phyloP scores from a whole-genome alignment of 2,797 vertebrate species.

The Oceanodroma leucorhoa region DNA sequence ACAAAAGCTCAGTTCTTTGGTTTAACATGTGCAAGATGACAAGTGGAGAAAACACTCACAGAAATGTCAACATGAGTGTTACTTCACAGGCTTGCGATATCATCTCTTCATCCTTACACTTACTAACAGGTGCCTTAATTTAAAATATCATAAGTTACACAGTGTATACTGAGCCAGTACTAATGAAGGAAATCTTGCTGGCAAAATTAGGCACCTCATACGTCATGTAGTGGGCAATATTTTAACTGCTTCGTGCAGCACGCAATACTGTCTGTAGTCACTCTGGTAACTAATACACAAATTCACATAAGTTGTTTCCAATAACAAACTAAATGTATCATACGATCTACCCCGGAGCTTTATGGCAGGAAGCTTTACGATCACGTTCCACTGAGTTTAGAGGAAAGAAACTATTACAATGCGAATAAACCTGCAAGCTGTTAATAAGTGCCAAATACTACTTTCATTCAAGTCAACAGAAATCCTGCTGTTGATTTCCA shows the following conservation, averaged over 20 bases:
- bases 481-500: constrained; percentile 16
- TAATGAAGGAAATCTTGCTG: constrained; percentile 40
- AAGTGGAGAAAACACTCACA: constrained; percentile 25
- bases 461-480: neutral
- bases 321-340: constrained; percentile 44
- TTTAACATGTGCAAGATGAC: neutral
- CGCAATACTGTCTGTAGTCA: neutral
- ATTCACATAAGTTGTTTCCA: constrained; percentile 25
- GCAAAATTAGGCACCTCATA: constrained; percentile 12
- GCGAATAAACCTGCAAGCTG: neutral
- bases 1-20: neutral
- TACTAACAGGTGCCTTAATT: constrained; percentile 47
- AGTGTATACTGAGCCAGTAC: neutral
- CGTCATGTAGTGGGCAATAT: neutral
- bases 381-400: neutral
- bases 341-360: neutral
- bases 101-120: constrained; percentile 41
- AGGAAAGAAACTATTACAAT: neutral
- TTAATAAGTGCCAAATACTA: neutral
- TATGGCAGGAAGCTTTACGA: constrained; percentile 26
- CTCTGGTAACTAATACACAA: constrained; percentile 33
- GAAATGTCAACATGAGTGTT: constrained; percentile 18
- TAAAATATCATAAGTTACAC: neutral
- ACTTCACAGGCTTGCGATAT: constrained; percentile 18
- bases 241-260: neutral